phyloP scores from a whole-genome alignment of 1,140 invertebrate species.

The Apis cerana region DNA sequence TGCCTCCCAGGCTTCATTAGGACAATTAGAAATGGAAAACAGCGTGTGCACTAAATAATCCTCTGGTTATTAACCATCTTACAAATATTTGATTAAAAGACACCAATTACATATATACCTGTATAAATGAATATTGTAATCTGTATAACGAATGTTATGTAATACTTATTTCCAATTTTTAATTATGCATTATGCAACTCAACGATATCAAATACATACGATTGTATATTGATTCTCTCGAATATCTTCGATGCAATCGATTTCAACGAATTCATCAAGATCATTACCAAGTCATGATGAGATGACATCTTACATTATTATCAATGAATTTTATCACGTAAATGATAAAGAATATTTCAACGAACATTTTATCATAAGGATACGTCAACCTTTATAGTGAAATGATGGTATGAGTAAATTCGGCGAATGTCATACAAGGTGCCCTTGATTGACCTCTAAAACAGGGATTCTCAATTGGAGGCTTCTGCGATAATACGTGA shows the following conservation, averaged over 20 bases:
- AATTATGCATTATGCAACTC: neutral
- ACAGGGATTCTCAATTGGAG: conserved; percentile 56
- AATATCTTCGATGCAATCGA: neutral
- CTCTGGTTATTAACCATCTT: neutral
- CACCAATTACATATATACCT: neutral
- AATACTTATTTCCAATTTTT: neutral
- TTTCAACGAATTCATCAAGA: neutral
- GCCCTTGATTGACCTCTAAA: conserved; percentile 72
- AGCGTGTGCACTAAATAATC: conserved; percentile 2
- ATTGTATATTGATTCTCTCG: neutral
- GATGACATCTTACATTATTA: conserved; percentile 3
- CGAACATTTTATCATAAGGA: neutral
- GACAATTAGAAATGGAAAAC: conserved; percentile 35
- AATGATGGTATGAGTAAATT: conserved; percentile 51
- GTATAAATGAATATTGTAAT: neutral
- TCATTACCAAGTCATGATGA: neutral
- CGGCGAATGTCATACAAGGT: conserved; percentile 69
- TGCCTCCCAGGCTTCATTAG: conserved; percentile 59
- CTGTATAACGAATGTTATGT: neutral
- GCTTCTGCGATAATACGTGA: neutral
- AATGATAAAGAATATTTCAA: neutral
- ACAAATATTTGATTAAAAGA: neutral
- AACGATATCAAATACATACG: neutral
- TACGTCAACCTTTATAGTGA: conserved; percentile 58
- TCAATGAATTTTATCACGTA: neutral